Percentiles rank a stretch among this genome's conserved stretches.
These are phyloP conservation scores for Sesia apiformis DNA, from an alignment of 2,888 invertebrate genomes.

Conservation along the genomic window DNA sequence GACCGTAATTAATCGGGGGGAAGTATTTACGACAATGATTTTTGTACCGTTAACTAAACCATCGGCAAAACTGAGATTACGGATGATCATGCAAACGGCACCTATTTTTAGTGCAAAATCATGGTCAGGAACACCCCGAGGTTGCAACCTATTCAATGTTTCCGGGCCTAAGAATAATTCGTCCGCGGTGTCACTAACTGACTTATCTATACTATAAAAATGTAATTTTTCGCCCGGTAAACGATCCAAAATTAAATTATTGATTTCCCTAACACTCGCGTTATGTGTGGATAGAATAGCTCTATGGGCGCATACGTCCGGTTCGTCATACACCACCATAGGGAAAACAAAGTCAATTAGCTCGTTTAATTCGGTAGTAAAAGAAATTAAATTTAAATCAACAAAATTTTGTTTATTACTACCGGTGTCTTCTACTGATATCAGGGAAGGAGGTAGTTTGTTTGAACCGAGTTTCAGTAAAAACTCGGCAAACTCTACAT, in stretches of 20 bases:
- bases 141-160: not conserved
- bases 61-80: slow-evolving; percentile 8
- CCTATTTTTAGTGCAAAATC: slow-evolving; percentile 4
- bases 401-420: not conserved
- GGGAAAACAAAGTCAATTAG: slow-evolving; percentile 1
- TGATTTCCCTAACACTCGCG: not conserved
- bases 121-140: not conserved
- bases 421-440: not conserved
- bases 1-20: slow-evolving; percentile 5
- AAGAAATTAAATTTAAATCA: not conserved
- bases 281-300: not conserved
- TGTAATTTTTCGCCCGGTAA: not conserved
- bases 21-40: slow-evolving; percentile 5
- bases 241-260: not conserved
- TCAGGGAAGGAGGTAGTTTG: not conserved
- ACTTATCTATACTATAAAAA: not conserved
- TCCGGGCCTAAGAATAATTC: not conserved
- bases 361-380: not conserved
- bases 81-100: slow-evolving; percentile 7
- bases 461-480: not conserved
- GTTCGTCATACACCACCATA: not conserved
- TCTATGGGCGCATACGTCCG: not conserved
- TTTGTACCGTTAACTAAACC: slow-evolving; percentile 8
- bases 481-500: not conserved
- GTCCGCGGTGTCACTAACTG: not conserved